phyloP scores from a whole-genome alignment of 1,140 invertebrate species.

The Bombus superbus region DNA sequence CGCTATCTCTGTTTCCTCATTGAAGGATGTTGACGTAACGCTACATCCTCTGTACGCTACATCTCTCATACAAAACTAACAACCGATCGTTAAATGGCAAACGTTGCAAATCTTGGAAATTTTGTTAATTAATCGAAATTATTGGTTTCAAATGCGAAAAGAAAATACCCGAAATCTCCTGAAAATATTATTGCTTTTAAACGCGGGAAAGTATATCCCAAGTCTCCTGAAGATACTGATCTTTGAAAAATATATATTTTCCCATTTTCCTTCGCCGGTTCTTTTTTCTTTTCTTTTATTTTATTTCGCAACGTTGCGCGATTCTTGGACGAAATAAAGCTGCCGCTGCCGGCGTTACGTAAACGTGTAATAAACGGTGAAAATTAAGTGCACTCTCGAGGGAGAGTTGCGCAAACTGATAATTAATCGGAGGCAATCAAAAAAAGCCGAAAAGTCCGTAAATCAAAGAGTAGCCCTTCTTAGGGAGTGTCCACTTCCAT shows the following conservation, averaged over 20 bases:
- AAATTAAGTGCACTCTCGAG: no score
- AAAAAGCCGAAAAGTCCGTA: no score
- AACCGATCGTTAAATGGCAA: no score
- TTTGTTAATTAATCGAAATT: no score
- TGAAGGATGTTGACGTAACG: not conserved
- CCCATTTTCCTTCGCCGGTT: not conserved
- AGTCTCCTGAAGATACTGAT: not conserved
- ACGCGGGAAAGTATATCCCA: no score
- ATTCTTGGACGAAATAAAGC: no score
- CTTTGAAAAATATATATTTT: not conserved
- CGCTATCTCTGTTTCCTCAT: not conserved
- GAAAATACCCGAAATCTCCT: no score
- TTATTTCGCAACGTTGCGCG: not conserved
- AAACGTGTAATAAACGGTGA: not conserved
- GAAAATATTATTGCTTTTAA: no score
- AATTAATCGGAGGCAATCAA: not conserved
- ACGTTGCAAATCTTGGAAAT: no score
- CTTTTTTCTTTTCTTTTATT: not conserved
- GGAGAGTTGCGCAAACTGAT: not conserved
- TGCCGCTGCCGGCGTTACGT: not conserved
- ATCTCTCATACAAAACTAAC: not conserved
- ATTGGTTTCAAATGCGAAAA: no score
- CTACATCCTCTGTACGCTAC: no score
- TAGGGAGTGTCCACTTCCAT: not conserved
- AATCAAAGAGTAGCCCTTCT: not conserved